Conservation (phyloP, 2,888 invertebrate species). For the Eutolmus rufibarbis region DNA sequence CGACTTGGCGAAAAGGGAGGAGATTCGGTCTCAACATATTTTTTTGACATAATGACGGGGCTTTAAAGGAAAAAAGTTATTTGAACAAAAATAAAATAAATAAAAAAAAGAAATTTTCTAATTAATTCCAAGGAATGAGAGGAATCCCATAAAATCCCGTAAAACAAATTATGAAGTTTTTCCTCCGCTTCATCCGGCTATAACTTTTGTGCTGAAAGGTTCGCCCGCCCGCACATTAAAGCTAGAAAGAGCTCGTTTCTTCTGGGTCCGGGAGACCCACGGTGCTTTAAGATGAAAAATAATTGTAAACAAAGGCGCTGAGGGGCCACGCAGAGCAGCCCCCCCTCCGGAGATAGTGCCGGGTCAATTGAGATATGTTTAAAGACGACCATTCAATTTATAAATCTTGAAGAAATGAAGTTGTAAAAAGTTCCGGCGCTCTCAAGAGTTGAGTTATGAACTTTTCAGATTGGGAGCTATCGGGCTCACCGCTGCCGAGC, state of each 20-base stretch:
- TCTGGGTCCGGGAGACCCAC: background rate
- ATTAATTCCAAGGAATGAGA: background rate
- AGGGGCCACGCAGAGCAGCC: background rate
- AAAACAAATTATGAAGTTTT: background rate
- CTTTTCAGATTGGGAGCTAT: background rate
- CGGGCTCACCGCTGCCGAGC: background rate
- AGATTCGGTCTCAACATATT: background rate
- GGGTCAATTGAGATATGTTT: background rate
- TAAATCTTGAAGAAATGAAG: background rate
- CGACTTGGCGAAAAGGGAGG: background rate
- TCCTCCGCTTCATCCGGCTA: background rate
- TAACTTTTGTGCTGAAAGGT: background rate
- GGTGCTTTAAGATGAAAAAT: background rate
- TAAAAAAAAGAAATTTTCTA: background rate
- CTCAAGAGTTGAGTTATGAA: background rate
- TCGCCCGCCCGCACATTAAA: background rate
- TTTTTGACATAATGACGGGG: background rate
- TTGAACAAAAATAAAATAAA: background rate
- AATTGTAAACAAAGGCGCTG: background rate
- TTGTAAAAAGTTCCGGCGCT: background rate
- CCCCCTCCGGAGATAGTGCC: background rate
- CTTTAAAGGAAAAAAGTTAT: background rate
- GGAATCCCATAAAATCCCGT: background rate
- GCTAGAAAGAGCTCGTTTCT: background rate
- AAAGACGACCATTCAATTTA: conserved; percentile 11